Conservation (phyloP, 2,113 vertebrate species). For the Cyphomyrus plagiostoma region DNA sequence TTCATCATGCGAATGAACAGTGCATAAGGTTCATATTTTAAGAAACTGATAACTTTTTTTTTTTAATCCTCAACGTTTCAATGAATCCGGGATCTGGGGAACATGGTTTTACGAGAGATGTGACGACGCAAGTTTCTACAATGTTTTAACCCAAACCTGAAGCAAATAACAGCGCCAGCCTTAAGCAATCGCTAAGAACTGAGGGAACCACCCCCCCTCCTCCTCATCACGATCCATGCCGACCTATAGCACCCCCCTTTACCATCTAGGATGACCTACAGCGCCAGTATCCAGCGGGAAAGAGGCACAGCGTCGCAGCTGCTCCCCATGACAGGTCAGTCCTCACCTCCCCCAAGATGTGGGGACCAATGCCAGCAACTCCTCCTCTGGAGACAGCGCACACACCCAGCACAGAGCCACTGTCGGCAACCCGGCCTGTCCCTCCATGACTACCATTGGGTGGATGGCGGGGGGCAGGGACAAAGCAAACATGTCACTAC, state of each 20-base stretch:
- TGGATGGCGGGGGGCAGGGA: too few relatives aligned
- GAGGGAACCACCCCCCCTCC: neutral
- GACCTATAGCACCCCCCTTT: neutral
- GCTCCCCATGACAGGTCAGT: neutral
- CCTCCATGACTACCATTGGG: neutral
- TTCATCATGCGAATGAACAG: neutral
- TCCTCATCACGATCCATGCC: too few relatives aligned
- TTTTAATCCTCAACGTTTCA: neutral
- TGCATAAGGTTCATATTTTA: neutral
- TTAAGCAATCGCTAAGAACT: neutral
- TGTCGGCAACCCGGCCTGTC: neutral
- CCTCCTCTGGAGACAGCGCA: neutral
- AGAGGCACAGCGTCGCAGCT: neutral
- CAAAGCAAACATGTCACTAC: neutral
- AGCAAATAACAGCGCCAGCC: neutral
- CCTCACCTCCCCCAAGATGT: neutral
- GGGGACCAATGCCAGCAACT: neutral
- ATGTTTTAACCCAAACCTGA: neutral
- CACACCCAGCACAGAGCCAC: neutral
- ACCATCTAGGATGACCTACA: neutral
- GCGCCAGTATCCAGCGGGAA: neutral
- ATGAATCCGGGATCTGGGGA: neutral
- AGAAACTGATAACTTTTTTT: neutral
- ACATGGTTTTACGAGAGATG: neutral
- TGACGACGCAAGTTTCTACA: neutral